Percentiles rank a stretch among this genome's conserved stretches.
Evolutionary conservation across 2,113 vertebrate species (phyloP).

Genomic region (Engraulis encrasicolus): DNA sequence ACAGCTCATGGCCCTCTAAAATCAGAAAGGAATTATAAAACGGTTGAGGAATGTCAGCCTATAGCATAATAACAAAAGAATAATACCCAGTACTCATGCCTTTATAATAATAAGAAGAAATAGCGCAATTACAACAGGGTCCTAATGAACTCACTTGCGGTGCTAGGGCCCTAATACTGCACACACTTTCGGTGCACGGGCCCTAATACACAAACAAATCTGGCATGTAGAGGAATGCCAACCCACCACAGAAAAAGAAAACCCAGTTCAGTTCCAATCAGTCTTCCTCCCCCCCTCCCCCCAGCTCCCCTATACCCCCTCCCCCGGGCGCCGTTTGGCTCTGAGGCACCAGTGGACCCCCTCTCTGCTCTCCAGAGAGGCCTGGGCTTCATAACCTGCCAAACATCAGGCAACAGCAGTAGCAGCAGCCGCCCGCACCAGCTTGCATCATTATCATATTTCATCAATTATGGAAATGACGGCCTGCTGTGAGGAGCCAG

Average conservation of each 20-base stretch:
- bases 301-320: constrained; percentile 19
- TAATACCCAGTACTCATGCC: too few relatives aligned
- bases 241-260: constrained; percentile 31
- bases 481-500: constrained; percentile 49
- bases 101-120: too few relatives aligned
- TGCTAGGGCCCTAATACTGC: too few relatives aligned
- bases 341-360: constrained; percentile 36
- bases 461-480: constrained; percentile 82
- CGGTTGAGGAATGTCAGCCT: too few relatives aligned
- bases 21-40: neutral
- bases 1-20: neutral
- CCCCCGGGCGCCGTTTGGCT: constrained; percentile 36
- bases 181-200: too few relatives aligned
- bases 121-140: too few relatives aligned
- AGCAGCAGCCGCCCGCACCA: constrained; percentile 65
- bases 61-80: too few relatives aligned
- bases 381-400: neutral
- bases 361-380: neutral
- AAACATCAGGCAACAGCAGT: constrained; percentile 18
- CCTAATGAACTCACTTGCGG: too few relatives aligned
- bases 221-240: constrained; percentile 45
- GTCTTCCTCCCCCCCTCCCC: constrained; percentile 28
- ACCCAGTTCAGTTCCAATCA: neutral
- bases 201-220: too few relatives aligned
- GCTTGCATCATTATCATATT: constrained; percentile 81